Percentiles rank a stretch among this genome's conserved stretches.
Conservation (phyloP, 2,888 invertebrate species). For the Ennomos quercinarius region DNA sequence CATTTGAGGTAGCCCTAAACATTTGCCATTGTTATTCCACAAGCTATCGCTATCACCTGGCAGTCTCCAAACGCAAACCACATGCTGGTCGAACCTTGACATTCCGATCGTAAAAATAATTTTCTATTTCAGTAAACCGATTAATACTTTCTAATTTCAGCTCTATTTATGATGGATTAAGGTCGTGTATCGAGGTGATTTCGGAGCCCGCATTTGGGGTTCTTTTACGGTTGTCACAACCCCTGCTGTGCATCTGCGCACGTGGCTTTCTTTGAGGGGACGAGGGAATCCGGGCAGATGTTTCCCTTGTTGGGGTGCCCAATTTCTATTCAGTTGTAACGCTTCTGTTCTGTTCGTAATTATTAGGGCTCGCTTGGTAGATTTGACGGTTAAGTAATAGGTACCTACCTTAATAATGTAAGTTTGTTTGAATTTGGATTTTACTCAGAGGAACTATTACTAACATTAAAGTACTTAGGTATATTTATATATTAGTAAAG, state of each 20-base stretch:
- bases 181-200: constrained; percentile 50
- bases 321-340: constrained; percentile 41
- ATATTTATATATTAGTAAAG: no score
- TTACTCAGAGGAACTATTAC: background rate
- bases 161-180: constrained; percentile 53
- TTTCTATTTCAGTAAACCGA: constrained; percentile 70
- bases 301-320: constrained; percentile 64
- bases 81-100: constrained; percentile 81
- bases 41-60: constrained; percentile 67
- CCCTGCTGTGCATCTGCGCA: constrained; percentile 78
- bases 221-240: constrained; percentile 73
- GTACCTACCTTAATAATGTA: no score
- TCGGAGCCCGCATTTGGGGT: constrained; percentile 74
- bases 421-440: constrained; percentile 2
- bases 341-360: constrained; percentile 32
- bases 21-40: constrained; percentile 37
- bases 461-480: no score
- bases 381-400: constrained; percentile 4
- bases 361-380: constrained; percentile 8
- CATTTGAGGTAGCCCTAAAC: constrained; percentile 3
- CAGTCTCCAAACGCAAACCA: constrained; percentile 71
- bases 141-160: constrained; percentile 52
- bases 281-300: constrained; percentile 71
- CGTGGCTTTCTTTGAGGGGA: constrained; percentile 66
- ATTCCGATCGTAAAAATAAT: constrained; percentile 83